Evolutionary conservation across 2,113 vertebrate genomes (phyloP).

Genomic region (Cochlearius cochlearius): DNA sequence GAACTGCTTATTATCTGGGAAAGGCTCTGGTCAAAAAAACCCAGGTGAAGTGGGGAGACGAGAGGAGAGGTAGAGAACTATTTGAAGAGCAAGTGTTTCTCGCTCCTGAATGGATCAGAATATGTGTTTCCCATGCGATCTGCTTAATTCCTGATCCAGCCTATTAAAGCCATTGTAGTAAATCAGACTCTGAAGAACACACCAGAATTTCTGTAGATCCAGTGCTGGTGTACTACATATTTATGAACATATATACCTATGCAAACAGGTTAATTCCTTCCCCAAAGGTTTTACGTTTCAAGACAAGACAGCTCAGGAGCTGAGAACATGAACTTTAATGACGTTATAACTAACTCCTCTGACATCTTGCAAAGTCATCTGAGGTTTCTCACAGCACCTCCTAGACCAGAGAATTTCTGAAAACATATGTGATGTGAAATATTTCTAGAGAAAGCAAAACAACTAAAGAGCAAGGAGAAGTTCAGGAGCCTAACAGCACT

Average conservation of each 20-base stretch:
- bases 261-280: neutral
- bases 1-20: neutral
- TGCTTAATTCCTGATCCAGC: neutral
- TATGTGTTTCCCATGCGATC: neutral
- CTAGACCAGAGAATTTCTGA: neutral
- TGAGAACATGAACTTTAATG: neutral
- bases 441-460: neutral
- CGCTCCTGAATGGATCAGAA: neutral
- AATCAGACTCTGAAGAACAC: neutral
- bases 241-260: neutral
- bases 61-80: neutral
- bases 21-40: neutral
- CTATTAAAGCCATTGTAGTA: neutral
- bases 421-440: neutral
- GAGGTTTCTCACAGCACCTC: neutral
- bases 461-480: neutral
- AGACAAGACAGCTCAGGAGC: neutral
- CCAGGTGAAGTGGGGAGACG: neutral
- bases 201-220: neutral
- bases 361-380: neutral
- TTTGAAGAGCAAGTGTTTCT: neutral
- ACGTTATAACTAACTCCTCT: neutral
- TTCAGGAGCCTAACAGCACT: neutral
- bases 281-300: neutral
- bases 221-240: neutral